These are phyloP conservation scores for Drosophila niveifrons DNA, from an alignment of 2,888 invertebrate species.

Conservation along the genomic window DNA sequence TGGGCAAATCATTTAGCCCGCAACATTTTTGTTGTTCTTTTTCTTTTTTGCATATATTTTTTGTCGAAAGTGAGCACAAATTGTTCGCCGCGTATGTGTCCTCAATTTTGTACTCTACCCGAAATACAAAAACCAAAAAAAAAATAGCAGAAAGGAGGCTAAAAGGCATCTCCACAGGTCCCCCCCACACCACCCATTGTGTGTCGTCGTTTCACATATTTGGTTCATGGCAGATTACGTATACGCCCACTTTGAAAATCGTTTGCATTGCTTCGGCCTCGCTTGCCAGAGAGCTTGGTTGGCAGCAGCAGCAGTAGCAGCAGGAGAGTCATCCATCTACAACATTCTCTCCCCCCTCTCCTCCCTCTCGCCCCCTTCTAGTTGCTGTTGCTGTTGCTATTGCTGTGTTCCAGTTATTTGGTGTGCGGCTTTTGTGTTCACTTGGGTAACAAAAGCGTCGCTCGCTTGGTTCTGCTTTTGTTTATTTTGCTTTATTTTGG, in stretches of 20 bases:
- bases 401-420: conserved; percentile 70
- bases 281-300: conserved; percentile 18
- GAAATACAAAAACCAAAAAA: conserved; percentile 1
- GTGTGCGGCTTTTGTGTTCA: conserved; percentile 69
- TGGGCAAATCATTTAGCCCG: conserved; percentile 65
- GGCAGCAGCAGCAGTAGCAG: background rate
- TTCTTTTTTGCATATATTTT: conserved; percentile 1
- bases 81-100: conserved; percentile 71
- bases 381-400: conserved; percentile 1
- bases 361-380: background rate
- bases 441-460: conserved; percentile 69
- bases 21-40: conserved; percentile 39
- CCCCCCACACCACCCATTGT: conserved; percentile 48
- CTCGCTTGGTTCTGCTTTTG: conserved; percentile 53
- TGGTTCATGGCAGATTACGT: conserved; percentile 80
- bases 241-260: conserved; percentile 76
- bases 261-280: conserved; percentile 67
- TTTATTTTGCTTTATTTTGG: conserved; percentile 44
- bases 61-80: conserved; percentile 51
- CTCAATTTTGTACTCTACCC: conserved; percentile 66
- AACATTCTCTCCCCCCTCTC: background rate
- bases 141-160: conserved; percentile 5
- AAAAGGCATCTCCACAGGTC: conserved; percentile 16
- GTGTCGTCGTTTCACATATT: conserved; percentile 64
- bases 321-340: conserved; percentile 17